These are phyloP conservation scores for Pocillopora verrucosa DNA, from an alignment of 64 coral and sea anemone species.

Conservation along the genomic window DNA sequence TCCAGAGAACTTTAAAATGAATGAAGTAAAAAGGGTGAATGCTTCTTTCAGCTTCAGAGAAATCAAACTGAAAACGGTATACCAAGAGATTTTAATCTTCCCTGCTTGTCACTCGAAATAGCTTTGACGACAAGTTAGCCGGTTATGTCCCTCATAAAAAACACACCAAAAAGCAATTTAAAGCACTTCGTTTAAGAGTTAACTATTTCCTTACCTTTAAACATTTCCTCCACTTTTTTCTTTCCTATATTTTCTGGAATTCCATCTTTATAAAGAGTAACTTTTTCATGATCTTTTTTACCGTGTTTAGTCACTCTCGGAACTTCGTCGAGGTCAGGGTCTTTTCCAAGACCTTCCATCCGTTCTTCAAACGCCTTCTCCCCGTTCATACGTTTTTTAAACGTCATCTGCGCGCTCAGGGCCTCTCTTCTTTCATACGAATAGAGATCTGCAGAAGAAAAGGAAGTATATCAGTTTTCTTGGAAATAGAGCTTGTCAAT, in stretches of 20 bases:
- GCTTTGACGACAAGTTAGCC: background rate
- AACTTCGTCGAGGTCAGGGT: constrained; percentile 14
- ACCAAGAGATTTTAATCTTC: too few species aligned
- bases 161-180: background rate
- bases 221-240: constrained; percentile 32
- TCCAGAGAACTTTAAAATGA: too few species aligned
- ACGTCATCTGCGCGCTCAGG: constrained; percentile 10
- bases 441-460: constrained; percentile 11
- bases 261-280: background rate
- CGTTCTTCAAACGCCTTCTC: constrained; percentile 21
- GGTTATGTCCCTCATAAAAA: too few species aligned
- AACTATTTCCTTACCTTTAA: constrained; percentile 10
- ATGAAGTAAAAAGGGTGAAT: too few species aligned
- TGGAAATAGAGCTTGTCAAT: background rate
- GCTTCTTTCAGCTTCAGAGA: too few species aligned
- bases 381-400: constrained; percentile 15
- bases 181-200: too few species aligned
- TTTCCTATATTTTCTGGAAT: constrained; percentile 36
- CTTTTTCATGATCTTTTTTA: background rate
- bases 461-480: background rate
- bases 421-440: constrained; percentile 39
- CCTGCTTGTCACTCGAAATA: too few species aligned
- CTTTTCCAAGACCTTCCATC: constrained; percentile 1
- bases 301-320: constrained; percentile 4
- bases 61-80: too few species aligned